A percentile compares a stretch with the other conserved stretches of the same genome.
phyloP scores from a whole-genome alignment of 2,113 vertebrate species.

The Ramphastos sulfuratus region DNA sequence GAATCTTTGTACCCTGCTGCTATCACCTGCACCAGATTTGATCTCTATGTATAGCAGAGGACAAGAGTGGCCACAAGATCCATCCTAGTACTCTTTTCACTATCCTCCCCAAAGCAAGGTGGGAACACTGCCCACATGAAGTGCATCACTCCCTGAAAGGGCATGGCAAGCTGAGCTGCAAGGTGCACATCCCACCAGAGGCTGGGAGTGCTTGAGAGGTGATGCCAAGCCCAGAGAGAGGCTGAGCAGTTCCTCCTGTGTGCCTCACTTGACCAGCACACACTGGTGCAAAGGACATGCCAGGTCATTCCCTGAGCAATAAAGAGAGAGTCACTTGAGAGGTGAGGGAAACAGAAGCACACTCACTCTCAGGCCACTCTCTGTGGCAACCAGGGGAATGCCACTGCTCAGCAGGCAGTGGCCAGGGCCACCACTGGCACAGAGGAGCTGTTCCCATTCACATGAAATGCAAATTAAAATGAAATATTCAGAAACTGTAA shows the following conservation, averaged over 20 bases:
- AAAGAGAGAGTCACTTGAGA: slow-evolving; percentile 64
- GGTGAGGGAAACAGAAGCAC: slow-evolving; percentile 68
- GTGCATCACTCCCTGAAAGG: neutral
- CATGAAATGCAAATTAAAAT: slow-evolving; percentile 49
- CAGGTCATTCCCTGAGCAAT: slow-evolving; percentile 65
- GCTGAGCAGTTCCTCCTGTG: neutral
- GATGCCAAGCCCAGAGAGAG: neutral
- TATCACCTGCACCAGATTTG: neutral
- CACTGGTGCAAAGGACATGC: slow-evolving; percentile 55
- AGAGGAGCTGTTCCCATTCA: slow-evolving; percentile 46
- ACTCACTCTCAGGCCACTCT: slow-evolving; percentile 52
- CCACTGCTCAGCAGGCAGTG: slow-evolving; percentile 67
- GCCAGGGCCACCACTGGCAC: neutral
- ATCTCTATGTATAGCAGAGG: neutral
- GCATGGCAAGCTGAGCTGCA: neutral
- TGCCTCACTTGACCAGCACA: slow-evolving; percentile 33
- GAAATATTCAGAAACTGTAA: slow-evolving; percentile 29
- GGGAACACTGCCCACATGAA: neutral
- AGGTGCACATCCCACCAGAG: neutral
- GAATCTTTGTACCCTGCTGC: neutral
- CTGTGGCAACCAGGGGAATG: slow-evolving; percentile 61
- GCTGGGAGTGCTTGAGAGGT: neutral
- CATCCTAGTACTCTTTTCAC: neutral
- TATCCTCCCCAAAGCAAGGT: neutral
- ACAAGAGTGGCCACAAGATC: neutral